Evolutionary conservation across 2,113 vertebrate species (phyloP), one percentile per base, ranked within the genome.

Genomic region (Tylochromis polylepis): DNA sequence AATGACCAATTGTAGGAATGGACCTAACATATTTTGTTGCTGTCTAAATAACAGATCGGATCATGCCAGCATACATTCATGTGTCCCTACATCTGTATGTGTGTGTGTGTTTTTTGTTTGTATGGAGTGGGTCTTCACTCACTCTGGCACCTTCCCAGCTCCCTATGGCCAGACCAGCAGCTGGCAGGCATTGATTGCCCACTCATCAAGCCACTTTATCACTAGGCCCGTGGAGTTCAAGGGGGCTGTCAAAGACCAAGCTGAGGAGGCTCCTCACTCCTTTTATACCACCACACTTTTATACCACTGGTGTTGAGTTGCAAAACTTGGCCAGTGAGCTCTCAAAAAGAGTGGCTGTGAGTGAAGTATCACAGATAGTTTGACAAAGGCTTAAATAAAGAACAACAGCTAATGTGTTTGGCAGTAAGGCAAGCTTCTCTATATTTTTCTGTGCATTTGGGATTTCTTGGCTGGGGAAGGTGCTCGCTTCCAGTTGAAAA

Each of bases 121-220:
- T 85, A 36, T 67, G 79, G 31, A 85, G 81, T 36, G 56, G 86
- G 87, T 94, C 88, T 95, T 94, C 89, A 92, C 53, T 92, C 87
- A 90, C 85, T 57, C 87, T 93, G 89, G 94, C 90, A 88, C 75
- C 87, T 67, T 65, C 79, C 88, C 87, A 91, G 87, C 78, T 91
- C 83, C 75, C 58, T 87, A 3, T 87, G 89, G 93, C 91, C 90
- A 89, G 88, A 82, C 90, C 89, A 87, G 91, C 93, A 94, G 91
- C 93, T 94, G 94, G 93, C 91, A 94, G 89, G 67, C 86, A 80
- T 89, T 92, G 94, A 95, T 94, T 95, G 94, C 89, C 93, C 95
- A 93, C 95, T 96, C 95, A 96, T 96, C 94, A 95, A 94, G 90
- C 92, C 92, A 94, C 92, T 95, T 95, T 95, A 96, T 95, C 94